Percentiles rank a stretch among this genome's conserved stretches.
These are phyloP conservation scores for Sander vitreus DNA, from an alignment of 2,113 vertebrate genomes.

Conservation along the genomic window DNA sequence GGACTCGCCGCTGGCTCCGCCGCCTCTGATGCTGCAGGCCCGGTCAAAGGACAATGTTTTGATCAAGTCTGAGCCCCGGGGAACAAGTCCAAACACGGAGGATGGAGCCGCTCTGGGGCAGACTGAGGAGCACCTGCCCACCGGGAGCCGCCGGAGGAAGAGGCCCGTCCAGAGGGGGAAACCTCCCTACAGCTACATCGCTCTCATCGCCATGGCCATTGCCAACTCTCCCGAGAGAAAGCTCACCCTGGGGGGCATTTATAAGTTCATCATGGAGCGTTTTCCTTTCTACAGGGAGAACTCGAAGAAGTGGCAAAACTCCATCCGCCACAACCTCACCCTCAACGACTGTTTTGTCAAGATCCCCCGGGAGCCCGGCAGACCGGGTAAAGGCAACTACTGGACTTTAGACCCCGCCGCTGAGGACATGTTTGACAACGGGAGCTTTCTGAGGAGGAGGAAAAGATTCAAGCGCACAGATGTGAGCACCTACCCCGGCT, in stretches of 20 bases:
- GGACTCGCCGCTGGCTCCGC: conserved; percentile 81
- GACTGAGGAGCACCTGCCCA: conserved; percentile 83
- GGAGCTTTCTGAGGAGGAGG: conserved; percentile 87
- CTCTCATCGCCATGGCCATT: conserved; percentile 97
- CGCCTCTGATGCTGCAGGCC: conserved; percentile 74
- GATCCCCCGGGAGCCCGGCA: conserved; percentile 89
- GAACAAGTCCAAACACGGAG: conserved; percentile 72
- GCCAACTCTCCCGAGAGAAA: conserved; percentile 96
- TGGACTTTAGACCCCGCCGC: conserved; percentile 91
- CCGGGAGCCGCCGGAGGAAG: conserved; percentile 91
- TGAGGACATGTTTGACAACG: conserved; percentile 93
- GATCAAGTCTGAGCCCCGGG: conserved; percentile 86
- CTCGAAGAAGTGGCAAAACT: conserved; percentile 95
- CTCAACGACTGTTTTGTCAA: conserved; percentile 93
- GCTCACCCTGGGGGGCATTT: conserved; percentile 95
- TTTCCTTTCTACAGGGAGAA: conserved; percentile 98
- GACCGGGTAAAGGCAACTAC: conserved; percentile 90
- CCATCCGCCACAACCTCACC: conserved; percentile 90
- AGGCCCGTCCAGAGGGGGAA: conserved; percentile 95
- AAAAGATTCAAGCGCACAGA: conserved; percentile 92
- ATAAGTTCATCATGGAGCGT: conserved; percentile 97
- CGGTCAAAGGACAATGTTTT: conserved; percentile 78
- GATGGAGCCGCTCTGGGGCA: conserved; percentile 77
- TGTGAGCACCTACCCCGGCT: conserved; percentile 90
- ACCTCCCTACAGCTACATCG: conserved; percentile 97